phyloP scores from a whole-genome alignment of 2,888 invertebrate genomes.

The Nipponacmea schrenckii region DNA sequence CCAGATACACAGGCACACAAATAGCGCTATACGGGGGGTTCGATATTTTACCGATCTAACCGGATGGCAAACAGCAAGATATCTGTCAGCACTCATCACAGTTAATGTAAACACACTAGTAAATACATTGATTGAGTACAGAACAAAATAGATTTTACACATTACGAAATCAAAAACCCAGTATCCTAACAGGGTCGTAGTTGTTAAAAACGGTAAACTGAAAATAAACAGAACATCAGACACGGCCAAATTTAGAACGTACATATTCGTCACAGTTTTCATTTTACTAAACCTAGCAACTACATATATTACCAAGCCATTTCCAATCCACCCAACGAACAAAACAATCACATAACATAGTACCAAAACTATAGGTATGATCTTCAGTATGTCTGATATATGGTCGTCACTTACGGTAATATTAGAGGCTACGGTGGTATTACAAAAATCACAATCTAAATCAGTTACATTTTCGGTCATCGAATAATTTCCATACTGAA shows the following conservation, averaged over 20 bases:
- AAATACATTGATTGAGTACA: slow-evolving; percentile 68
- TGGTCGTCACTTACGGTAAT: too few relatives aligned
- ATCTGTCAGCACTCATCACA: slow-evolving; percentile 68
- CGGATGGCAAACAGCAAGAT: slow-evolving; percentile 68
- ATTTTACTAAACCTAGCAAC: slow-evolving; percentile 65
- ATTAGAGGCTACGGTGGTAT: too few relatives aligned
- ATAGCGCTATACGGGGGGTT: slow-evolving; percentile 60
- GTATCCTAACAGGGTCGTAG: slow-evolving; percentile 54
- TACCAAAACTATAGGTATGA: slow-evolving; percentile 39
- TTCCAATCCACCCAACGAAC: slow-evolving; percentile 65
- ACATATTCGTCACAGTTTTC: slow-evolving; percentile 69
- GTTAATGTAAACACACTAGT: slow-evolving; percentile 68
- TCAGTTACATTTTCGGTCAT: too few relatives aligned
- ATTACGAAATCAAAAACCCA: slow-evolving; percentile 67
- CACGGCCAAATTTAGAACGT: slow-evolving; percentile 68
- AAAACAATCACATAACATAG: slow-evolving; percentile 51
- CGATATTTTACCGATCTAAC: slow-evolving; percentile 61
- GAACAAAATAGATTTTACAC: slow-evolving; percentile 68
- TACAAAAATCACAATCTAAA: too few relatives aligned
- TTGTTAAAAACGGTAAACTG: slow-evolving; percentile 65
- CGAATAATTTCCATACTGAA: too few relatives aligned
- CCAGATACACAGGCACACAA: slow-evolving; percentile 66
- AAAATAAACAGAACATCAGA: slow-evolving; percentile 67
- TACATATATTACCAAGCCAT: slow-evolving; percentile 67
- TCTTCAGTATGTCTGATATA: neutral